Conservation (phyloP, 2,113 vertebrate genomes). For the Orthochromis indermauri region DNA sequence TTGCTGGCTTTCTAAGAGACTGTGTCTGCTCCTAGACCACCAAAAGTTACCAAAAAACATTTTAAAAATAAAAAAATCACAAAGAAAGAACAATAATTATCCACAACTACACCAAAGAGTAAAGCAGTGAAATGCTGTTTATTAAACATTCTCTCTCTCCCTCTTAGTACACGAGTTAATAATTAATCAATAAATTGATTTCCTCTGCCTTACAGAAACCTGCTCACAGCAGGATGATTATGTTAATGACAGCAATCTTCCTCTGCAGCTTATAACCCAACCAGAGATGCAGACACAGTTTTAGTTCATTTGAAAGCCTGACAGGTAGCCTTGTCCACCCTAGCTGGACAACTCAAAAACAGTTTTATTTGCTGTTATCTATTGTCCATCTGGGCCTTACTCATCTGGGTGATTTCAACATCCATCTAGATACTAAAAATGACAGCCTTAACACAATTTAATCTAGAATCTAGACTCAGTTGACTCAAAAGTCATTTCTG, state of each 20-base stretch:
- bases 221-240: neutral
- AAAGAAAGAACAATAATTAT: neutral
- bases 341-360: fast-evolving
- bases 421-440: neutral
- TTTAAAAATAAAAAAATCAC: neutral
- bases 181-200: neutral
- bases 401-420: neutral
- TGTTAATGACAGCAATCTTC: neutral
- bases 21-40: neutral
- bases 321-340: neutral
- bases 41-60: neutral
- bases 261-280: neutral
- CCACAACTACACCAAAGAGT: neutral
- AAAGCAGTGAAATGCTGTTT: neutral
- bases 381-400: neutral
- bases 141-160: neutral
- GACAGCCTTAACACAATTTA: neutral
- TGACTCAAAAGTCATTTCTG: neutral
- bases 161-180: neutral
- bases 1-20: neutral
- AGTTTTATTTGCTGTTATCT: fast-evolving
- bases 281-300: neutral
- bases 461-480: neutral
- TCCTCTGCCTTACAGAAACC: neutral
- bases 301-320: neutral